These are phyloP conservation scores for Neopelma chrysocephalum DNA, from an alignment of 2,797 vertebrate species.

Conservation along the genomic window DNA sequence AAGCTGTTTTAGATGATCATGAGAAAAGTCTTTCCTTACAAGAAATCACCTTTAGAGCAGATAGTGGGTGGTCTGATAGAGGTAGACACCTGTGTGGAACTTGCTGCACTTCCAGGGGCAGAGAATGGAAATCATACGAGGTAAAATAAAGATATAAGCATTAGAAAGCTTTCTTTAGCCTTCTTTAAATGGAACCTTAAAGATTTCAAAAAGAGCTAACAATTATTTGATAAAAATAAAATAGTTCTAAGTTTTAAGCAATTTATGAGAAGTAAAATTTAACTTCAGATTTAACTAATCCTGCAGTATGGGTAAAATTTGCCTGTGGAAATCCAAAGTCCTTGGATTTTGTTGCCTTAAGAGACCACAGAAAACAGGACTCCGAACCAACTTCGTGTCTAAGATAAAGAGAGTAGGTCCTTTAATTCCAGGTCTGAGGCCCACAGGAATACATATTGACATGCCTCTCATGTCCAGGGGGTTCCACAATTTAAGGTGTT, in stretches of 20 bases:
- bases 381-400: too few relatives aligned
- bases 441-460: too few relatives aligned
- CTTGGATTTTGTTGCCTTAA: neutral
- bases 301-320: neutral
- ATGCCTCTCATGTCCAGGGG: too few relatives aligned
- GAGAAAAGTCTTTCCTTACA: neutral
- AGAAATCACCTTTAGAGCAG: neutral
- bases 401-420: too few relatives aligned
- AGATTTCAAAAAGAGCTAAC: neutral
- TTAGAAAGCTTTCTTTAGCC: neutral
- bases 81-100: neutral
- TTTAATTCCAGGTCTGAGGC: too few relatives aligned
- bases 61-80: neutral
- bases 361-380: too few relatives aligned
- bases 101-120: accelerated
- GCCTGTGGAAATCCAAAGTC: neutral
- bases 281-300: neutral
- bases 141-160: neutral
- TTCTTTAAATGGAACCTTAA: neutral
- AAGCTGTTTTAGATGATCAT: neutral
- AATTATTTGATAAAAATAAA: neutral
- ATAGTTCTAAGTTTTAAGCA: neutral
- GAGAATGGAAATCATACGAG: neutral
- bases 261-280: neutral
- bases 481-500: too few relatives aligned